Conservation (phyloP, 2,797 vertebrate species). For the Neostethus bicornis region DNA sequence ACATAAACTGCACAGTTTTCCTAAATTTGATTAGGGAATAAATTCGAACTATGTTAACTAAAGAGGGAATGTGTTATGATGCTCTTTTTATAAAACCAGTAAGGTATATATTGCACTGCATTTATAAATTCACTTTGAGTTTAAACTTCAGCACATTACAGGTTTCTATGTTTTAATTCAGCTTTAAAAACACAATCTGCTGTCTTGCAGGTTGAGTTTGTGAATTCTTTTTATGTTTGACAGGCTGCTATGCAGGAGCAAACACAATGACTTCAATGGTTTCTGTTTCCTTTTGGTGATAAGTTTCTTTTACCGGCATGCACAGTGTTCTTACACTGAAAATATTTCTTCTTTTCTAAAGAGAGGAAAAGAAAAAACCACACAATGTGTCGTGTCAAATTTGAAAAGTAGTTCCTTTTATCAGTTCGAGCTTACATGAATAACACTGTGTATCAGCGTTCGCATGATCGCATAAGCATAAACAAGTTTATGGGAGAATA, state of each 20-base stretch:
- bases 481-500: background rate
- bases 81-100: no score
- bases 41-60: no score
- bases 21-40: no score
- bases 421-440: background rate
- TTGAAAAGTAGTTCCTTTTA: background rate
- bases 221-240: background rate
- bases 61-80: no score
- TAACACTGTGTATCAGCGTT: background rate
- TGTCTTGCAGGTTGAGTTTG: background rate
- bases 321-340: background rate
- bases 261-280: conserved; percentile 12
- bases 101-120: no score
- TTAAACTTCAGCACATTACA: background rate
- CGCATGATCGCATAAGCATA: background rate
- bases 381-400: background rate
- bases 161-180: background rate
- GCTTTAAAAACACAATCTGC: background rate
- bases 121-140: background rate
- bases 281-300: conserved; percentile 18
- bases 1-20: no score
- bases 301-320: conserved; percentile 10
- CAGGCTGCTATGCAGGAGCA: background rate
- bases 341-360: background rate
- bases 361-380: background rate